A percentile compares a stretch with the other conserved stretches of the same genome.
These are phyloP conservation scores for Sebastes cheni DNA, from an alignment of 2,797 vertebrate species.

Conservation along the genomic window DNA sequence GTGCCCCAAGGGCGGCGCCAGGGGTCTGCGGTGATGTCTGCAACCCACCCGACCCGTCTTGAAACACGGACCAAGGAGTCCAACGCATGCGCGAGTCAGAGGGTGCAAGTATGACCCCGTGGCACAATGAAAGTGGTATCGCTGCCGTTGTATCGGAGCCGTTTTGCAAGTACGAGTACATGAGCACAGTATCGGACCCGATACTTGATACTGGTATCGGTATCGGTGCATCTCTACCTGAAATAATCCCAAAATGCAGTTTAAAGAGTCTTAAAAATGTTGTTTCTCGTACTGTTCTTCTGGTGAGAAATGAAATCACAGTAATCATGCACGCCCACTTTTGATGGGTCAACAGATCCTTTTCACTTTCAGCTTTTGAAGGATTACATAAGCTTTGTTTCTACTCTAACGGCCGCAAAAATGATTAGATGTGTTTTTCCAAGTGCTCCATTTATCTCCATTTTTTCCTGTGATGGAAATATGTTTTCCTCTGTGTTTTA, in stretches of 20 bases:
- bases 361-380: neutral
- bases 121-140: no score
- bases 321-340: neutral
- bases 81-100: rapidly evolving
- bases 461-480: neutral
- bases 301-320: neutral
- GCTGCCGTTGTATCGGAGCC: no score
- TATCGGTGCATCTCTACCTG: neutral
- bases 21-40: no score
- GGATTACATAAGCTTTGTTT: neutral
- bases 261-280: neutral
- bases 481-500: neutral
- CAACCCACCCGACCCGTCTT: no score
- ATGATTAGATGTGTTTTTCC: no score
- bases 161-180: no score
- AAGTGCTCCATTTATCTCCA: neutral
- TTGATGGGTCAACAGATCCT: neutral
- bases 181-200: no score
- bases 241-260: neutral
- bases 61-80: no score
- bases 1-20: no score
- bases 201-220: no score
- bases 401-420: neutral
- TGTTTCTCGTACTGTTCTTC: neutral
- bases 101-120: no score